Evolutionary conservation across 2,797 vertebrate genomes (phyloP).

Genomic region (Tenualosa thibaudeaui): DNA sequence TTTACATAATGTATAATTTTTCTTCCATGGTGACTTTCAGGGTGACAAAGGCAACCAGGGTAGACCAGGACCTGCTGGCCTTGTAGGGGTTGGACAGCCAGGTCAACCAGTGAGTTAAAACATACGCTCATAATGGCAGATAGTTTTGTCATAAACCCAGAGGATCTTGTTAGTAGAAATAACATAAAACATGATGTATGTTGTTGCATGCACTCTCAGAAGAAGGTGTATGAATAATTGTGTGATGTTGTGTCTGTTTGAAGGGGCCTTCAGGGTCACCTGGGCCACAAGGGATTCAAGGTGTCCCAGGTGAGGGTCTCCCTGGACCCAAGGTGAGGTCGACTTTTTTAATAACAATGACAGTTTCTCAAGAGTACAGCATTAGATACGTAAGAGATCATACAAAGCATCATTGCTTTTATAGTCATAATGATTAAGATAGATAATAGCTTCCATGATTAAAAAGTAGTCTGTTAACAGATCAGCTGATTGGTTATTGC

Average conservation of each 20-base stretch:
- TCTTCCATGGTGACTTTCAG: conserved; percentile 47
- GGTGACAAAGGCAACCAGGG: conserved; percentile 73
- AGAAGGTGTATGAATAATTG: neutral
- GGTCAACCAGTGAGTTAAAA: conserved; percentile 76
- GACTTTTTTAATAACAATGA: too few species aligned
- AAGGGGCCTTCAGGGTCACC: conserved; percentile 76
- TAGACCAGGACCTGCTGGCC: conserved; percentile 63
- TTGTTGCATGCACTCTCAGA: neutral
- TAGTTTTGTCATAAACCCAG: too few species aligned
- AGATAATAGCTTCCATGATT: too few species aligned
- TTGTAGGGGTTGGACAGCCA: conserved; percentile 75
- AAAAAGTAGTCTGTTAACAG: too few species aligned
- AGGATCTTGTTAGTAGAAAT: neutral
- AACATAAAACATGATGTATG: neutral
- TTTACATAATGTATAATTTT: neutral
- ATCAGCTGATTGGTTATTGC: too few species aligned
- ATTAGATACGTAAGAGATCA: too few species aligned
- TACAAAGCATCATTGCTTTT: too few species aligned
- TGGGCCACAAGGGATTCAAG: conserved; percentile 77
- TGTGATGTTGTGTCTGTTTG: conserved; percentile 1
- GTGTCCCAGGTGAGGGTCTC: conserved; percentile 77
- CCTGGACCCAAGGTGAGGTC: conserved; percentile 80
- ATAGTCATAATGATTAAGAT: too few species aligned
- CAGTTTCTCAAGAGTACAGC: too few species aligned
- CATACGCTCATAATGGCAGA: too few species aligned